phyloP scores from a whole-genome alignment of 2,797 vertebrate species.

The Leucoraja ocellata region DNA sequence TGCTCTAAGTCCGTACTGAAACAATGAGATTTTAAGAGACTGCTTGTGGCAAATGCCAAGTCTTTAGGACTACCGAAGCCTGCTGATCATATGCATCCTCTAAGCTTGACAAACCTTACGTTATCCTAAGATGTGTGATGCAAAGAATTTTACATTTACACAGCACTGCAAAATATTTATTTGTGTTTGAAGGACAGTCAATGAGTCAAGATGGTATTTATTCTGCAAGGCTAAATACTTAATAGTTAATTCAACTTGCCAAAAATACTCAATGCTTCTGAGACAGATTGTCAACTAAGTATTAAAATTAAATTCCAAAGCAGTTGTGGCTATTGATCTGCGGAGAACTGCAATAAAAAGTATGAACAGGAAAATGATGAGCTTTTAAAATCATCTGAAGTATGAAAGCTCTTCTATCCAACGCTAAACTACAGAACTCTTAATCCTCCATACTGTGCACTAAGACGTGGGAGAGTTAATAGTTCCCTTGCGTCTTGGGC shows the following conservation, averaged over 20 bases:
- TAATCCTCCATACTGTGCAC: not conserved
- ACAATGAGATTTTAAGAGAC: not conserved
- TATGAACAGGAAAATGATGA: not conserved
- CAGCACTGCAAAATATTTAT: not conserved
- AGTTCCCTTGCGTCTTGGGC: not conserved
- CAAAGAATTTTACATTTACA: not conserved
- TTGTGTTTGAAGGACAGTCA: not conserved
- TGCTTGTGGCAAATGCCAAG: not conserved
- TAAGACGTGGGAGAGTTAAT: not conserved
- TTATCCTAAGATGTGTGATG: not conserved
- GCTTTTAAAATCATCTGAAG: not conserved
- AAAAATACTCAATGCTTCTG: not conserved
- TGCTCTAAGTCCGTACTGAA: not conserved
- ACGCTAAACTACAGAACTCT: not conserved
- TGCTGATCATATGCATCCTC: not conserved
- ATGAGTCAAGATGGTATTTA: not conserved
- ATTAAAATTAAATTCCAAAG: slow-evolving; percentile 7
- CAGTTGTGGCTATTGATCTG: not conserved
- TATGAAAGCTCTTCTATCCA: not conserved
- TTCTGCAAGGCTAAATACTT: not conserved
- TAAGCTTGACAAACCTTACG: not conserved
- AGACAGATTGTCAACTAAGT: not conserved
- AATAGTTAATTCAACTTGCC: not conserved
- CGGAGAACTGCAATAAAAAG: not conserved
- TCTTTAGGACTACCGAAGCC: not conserved